phyloP scores from a whole-genome alignment of 2,797 vertebrate genomes.

The Danio choprae region DNA sequence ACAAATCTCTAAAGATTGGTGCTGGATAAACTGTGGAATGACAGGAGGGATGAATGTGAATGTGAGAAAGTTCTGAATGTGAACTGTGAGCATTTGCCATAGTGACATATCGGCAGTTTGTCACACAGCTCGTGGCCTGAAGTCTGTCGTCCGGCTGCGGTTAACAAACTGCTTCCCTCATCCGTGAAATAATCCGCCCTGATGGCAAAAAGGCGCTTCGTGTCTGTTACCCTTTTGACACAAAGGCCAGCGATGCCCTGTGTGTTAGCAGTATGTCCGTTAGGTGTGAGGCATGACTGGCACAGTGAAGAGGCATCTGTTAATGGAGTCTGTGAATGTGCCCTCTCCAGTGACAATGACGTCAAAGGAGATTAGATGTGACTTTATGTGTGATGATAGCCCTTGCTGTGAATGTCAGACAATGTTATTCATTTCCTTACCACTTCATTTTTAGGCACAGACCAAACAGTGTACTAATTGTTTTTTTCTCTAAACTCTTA shows the following conservation, averaged over 20 bases:
- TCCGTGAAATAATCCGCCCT: constrained; percentile 35
- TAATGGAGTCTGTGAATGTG: constrained; percentile 51
- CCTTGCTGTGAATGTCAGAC: constrained; percentile 53
- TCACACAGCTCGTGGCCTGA: constrained; percentile 31
- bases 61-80: constrained; percentile 44
- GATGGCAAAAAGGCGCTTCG: constrained; percentile 35
- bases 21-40: constrained; percentile 39
- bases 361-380: constrained; percentile 53
- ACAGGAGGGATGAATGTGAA: constrained; percentile 42
- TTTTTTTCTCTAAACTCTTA: constrained; percentile 24
- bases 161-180: constrained; percentile 29
- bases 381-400: constrained; percentile 54
- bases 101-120: constrained; percentile 45
- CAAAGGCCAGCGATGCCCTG: constrained; percentile 36
- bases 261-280: constrained; percentile 42
- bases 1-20: constrained; percentile 29
- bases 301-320: constrained; percentile 49
- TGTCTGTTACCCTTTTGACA: constrained; percentile 50
- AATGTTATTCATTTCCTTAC: constrained; percentile 51
- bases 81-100: constrained; percentile 45
- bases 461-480: constrained; percentile 19
- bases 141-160: constrained; percentile 26
- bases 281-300: constrained; percentile 46
- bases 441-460: constrained; percentile 36
- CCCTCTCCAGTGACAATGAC: constrained; percentile 53